Evolutionary conservation across 2,797 vertebrate genomes (phyloP).

Genomic region (Pseudocheirus occidentalis): DNA sequence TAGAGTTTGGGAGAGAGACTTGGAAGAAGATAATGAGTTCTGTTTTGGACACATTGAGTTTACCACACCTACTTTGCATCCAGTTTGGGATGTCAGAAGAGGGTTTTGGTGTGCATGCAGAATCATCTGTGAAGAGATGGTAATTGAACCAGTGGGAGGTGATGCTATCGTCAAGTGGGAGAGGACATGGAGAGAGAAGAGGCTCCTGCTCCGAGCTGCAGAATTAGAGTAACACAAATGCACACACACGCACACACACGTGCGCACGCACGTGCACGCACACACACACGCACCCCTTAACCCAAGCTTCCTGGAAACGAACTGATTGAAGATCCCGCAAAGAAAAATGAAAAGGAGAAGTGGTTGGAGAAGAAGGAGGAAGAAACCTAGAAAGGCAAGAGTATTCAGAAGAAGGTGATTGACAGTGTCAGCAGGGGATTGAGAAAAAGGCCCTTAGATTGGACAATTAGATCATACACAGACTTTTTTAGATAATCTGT

Average conservation of each 20-base stretch:
- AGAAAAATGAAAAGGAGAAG: neutral
- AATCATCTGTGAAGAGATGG: neutral
- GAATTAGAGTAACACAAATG: neutral
- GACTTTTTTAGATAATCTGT: neutral
- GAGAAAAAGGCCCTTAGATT: neutral
- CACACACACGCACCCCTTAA: neutral
- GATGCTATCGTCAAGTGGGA: neutral
- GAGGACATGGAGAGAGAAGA: neutral
- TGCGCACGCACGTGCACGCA: fast-evolving
- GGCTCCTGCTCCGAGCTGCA: neutral
- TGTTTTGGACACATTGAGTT: neutral
- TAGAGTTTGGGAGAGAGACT: neutral
- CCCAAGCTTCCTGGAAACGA: neutral
- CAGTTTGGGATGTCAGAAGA: neutral
- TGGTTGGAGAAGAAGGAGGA: neutral
- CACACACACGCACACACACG: neutral
- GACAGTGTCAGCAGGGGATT: neutral
- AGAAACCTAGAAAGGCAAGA: neutral
- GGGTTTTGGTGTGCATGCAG: neutral
- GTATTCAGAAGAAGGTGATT: neutral
- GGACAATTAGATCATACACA: neutral
- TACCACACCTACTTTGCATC: neutral
- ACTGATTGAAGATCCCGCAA: neutral
- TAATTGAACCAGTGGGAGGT: neutral
- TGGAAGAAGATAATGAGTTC: neutral